A percentile compares a stretch with the other conserved stretches of the same genome.
Conservation (phyloP, 2,797 vertebrate genomes). For the Fringilla coelebs region DNA sequence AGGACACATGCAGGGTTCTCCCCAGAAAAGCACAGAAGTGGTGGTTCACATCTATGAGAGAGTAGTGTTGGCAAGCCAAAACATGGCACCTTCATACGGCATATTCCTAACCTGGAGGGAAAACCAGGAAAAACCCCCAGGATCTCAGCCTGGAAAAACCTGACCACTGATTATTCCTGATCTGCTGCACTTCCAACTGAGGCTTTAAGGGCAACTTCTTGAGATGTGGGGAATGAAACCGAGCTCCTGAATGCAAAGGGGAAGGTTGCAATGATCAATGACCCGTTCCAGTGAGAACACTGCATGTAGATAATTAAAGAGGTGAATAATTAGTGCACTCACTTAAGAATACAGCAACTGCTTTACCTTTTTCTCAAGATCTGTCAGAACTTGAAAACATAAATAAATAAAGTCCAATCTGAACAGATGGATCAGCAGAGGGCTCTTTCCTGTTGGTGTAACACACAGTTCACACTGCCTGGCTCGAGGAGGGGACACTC, state of each 20-base stretch:
- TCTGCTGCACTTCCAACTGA: constrained; percentile 44
- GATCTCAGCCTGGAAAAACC: constrained; percentile 41
- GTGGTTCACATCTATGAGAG: constrained; percentile 66
- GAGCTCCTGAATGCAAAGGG: constrained; percentile 4
- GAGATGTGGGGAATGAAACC: constrained; percentile 2
- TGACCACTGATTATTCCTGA: background rate
- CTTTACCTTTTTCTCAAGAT: constrained; percentile 68
- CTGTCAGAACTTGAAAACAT: constrained; percentile 67
- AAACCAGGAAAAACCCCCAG: background rate
- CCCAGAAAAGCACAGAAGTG: constrained; percentile 61
- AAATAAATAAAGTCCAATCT: constrained; percentile 71
- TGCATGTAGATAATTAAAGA: constrained; percentile 20
- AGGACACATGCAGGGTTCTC: constrained; percentile 74
- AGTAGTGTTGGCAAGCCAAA: constrained; percentile 76
- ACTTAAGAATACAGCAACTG: constrained; percentile 64
- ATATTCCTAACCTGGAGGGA: constrained; percentile 62
- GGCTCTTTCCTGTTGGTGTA: constrained; percentile 49
- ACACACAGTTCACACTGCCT: constrained; percentile 9
- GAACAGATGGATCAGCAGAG: constrained; percentile 51
- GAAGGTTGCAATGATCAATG: constrained; percentile 2
- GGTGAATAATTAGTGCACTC: constrained; percentile 57
- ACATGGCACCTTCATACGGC: constrained; percentile 74
- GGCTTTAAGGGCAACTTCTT: constrained; percentile 35
- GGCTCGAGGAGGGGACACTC: constrained; percentile 58
- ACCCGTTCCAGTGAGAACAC: constrained; percentile 53